phyloP scores from a whole-genome alignment of 37 sponge, comb jelly and placozoan genomes.

The Ephydatia muelleri region DNA sequence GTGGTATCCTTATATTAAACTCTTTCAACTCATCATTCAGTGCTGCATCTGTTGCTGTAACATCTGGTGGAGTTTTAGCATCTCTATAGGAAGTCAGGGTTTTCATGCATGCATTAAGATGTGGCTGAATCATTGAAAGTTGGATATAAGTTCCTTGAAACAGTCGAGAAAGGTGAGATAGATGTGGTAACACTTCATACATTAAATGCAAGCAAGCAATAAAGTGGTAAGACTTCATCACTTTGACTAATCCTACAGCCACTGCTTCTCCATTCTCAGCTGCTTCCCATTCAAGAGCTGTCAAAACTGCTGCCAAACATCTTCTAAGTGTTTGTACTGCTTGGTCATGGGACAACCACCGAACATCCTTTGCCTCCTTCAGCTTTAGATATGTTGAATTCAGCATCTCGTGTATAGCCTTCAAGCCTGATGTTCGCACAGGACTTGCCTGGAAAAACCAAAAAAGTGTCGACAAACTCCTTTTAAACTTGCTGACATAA shows the following conservation, averaged over 20 bases:
- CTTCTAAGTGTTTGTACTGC: conserved; percentile 36
- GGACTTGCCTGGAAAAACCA: conserved; percentile 46
- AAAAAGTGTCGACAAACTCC: conserved; percentile 21
- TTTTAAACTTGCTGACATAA: conserved; percentile 35
- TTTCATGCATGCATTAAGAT: background rate
- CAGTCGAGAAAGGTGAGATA: conserved; percentile 13
- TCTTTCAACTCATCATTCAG: background rate
- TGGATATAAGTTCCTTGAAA: conserved; percentile 21
- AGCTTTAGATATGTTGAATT: conserved; percentile 32
- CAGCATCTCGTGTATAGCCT: conserved; percentile 48
- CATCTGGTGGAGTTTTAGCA: conserved; percentile 1
- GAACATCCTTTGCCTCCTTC: conserved; percentile 41
- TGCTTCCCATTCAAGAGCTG: conserved; percentile 32
- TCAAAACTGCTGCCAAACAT: conserved; percentile 34
- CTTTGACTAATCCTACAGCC: conserved; percentile 25
- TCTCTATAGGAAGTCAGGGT: background rate
- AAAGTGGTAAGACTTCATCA: conserved; percentile 31
- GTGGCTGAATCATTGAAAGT: background rate
- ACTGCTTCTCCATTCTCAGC: conserved; percentile 23
- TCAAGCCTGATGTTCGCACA: conserved; percentile 25
- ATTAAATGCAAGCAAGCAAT: conserved; percentile 23
- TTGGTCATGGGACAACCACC: conserved; percentile 46
- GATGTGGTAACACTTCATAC: conserved; percentile 21
- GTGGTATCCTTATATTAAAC: background rate
- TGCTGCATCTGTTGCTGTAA: background rate